A percentile compares a stretch with the other conserved stretches of the same genome.
These are phyloP conservation scores for Capitulum mitella DNA, from an alignment of 2,888 invertebrate genomes.

Conservation along the genomic window DNA sequence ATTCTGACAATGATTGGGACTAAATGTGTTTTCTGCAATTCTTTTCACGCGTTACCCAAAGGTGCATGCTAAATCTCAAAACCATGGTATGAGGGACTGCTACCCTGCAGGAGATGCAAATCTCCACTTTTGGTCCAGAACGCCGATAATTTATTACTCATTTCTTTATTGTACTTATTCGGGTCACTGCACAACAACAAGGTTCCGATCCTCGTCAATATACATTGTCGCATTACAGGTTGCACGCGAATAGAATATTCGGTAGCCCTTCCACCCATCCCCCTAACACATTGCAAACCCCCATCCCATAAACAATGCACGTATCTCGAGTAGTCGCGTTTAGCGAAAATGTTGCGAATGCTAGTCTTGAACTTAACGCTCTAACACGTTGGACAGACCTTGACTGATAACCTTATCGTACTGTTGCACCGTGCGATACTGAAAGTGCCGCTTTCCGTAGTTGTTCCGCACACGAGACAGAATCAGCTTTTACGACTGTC, in stretches of 20 bases:
- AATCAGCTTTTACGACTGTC: not conserved
- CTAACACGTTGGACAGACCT: not conserved
- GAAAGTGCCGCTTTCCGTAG: not conserved
- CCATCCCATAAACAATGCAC: no score
- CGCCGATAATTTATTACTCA: no score
- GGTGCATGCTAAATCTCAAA: no score
- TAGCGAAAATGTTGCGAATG: not conserved
- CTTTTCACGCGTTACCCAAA: no score
- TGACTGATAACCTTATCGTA: not conserved
- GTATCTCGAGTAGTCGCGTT: not conserved
- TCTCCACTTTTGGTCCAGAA: no score
- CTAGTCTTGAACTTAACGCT: not conserved
- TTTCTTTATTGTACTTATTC: not conserved
- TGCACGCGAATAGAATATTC: not conserved
- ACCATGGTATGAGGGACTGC: no score
- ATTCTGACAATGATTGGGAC: no score
- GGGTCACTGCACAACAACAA: not conserved
- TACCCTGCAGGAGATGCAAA: no score
- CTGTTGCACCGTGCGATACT: not conserved
- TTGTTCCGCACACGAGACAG: not conserved
- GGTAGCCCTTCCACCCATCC: not conserved
- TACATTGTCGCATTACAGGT: not conserved
- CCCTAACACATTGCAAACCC: no score
- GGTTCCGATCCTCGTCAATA: not conserved
- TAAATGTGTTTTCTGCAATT: no score